phyloP scores from a whole-genome alignment of 2,113 vertebrate species.

The Agapornis roseicollis region DNA sequence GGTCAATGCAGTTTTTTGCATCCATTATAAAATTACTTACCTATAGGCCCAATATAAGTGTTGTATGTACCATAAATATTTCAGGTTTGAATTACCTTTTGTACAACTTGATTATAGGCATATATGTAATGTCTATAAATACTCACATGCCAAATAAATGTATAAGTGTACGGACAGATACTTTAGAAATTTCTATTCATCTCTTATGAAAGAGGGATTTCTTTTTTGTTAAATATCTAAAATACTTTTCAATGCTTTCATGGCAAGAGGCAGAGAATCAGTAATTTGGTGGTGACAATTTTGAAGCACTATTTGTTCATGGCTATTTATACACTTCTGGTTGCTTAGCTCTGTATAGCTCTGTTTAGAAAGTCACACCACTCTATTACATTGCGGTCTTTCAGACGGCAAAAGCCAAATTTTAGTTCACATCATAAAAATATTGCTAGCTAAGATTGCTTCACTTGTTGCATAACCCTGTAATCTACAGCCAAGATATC shows the following conservation, averaged over 20 bases:
- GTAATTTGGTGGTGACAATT: neutral
- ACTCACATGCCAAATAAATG: neutral
- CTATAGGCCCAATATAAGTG: neutral
- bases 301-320: neutral
- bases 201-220: neutral
- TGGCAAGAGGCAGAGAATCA: neutral
- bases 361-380: neutral
- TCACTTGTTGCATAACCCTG: slow-evolving; percentile 22
- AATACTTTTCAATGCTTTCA: neutral
- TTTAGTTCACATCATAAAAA: neutral
- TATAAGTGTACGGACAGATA: neutral
- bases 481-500: slow-evolving; percentile 42
- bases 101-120: neutral
- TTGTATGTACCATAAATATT: neutral
- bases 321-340: neutral
- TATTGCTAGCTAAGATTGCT: neutral
- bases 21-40: neutral
- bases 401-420: neutral
- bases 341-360: neutral
- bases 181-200: neutral
- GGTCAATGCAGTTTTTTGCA: neutral
- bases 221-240: neutral
- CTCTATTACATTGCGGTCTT: neutral
- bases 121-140: neutral
- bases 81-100: neutral